These are phyloP conservation scores for Microctonus aethiopoides DNA, from an alignment of 2,888 invertebrate genomes.

Conservation along the genomic window DNA sequence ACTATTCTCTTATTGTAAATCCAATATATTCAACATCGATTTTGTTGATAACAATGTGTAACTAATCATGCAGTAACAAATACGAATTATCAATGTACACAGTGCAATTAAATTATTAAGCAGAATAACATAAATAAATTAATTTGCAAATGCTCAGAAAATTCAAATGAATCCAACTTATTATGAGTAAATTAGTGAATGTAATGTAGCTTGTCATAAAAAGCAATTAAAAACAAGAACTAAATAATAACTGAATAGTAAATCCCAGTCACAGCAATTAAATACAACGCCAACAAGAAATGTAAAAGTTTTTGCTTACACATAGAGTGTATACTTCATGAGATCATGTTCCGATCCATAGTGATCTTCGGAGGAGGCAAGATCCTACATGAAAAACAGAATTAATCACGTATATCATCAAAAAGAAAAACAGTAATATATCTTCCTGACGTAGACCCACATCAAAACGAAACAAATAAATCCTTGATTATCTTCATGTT, in stretches of 20 bases:
- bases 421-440: background rate
- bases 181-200: background rate
- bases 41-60: background rate
- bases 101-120: background rate
- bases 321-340: conserved; percentile 36
- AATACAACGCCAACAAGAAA: conserved; percentile 22
- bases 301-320: conserved; percentile 45
- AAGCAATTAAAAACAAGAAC: conserved; percentile 30
- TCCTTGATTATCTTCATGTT: conserved; percentile 17
- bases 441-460: background rate
- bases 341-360: conserved; percentile 44
- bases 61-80: background rate
- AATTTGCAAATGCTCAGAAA: too few species aligned
- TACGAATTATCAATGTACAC: background rate
- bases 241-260: too few species aligned
- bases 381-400: conserved; percentile 39
- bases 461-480: background rate
- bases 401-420: conserved; percentile 12
- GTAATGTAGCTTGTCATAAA: conserved; percentile 13
- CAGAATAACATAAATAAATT: conserved; percentile 4
- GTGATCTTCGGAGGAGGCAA: conserved; percentile 39
- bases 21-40: background rate
- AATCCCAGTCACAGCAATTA: too few species aligned
- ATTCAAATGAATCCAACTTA: conserved; percentile 3
- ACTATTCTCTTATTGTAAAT: too few species aligned